Conservation (phyloP, 2,888 invertebrate species). For the Drosophila borealis region DNA sequence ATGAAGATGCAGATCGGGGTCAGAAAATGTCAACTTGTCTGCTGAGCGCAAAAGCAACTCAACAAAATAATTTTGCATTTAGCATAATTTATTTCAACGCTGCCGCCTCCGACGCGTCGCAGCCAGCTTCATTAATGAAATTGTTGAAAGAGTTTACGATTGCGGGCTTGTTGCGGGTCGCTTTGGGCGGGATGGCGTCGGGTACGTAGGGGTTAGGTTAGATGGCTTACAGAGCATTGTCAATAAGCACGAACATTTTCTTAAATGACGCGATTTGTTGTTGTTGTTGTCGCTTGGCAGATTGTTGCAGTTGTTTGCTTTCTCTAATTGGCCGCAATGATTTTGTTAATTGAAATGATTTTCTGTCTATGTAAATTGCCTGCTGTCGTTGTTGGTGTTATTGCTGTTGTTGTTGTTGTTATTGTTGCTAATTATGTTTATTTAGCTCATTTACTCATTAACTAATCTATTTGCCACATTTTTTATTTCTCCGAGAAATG, state of each 20-base stretch:
- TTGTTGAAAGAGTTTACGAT: conserved; percentile 39
- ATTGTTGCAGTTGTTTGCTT: conserved; percentile 52
- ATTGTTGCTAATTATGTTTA: conserved; percentile 45
- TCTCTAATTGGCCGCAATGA: conserved; percentile 69
- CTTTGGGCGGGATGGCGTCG: neutral
- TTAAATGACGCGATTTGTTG: conserved; percentile 29
- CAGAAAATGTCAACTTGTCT: conserved; percentile 9
- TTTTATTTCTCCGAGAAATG: conserved; percentile 16
- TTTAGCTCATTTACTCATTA: conserved; percentile 47
- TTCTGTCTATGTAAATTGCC: conserved; percentile 40
- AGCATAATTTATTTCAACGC: conserved; percentile 39
- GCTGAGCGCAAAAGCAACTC: conserved; percentile 13
- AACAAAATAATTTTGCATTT: conserved; percentile 42
- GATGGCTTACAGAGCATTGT: conserved; percentile 20
- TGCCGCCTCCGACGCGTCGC: conserved; percentile 13
- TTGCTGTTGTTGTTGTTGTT: neutral
- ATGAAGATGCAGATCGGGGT: neutral
- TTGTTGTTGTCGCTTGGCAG: conserved; percentile 17
- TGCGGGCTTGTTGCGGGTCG: conserved; percentile 12
- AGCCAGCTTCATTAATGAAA: conserved; percentile 37
- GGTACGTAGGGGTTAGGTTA: neutral
- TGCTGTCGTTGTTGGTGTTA: conserved; percentile 8
- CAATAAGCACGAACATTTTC: conserved; percentile 33
- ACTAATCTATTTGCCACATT: conserved; percentile 40
- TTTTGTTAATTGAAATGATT: conserved; percentile 66